A percentile compares a stretch with the other conserved stretches of the same genome.
Conservation (phyloP, 2,888 invertebrate genomes). For the Sminthurides aquaticus region DNA sequence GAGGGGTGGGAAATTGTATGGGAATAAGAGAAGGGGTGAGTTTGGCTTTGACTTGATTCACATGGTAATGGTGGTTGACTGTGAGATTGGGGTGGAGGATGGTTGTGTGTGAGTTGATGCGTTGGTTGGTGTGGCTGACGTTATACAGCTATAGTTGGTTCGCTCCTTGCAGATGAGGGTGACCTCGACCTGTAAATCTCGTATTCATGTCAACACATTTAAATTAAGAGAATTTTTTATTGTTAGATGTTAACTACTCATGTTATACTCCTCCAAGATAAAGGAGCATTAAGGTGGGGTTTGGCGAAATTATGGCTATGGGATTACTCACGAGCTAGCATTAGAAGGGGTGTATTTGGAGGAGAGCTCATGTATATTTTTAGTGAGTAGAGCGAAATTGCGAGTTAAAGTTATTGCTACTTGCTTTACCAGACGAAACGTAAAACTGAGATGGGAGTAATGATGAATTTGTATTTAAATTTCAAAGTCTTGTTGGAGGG, state of each 20-base stretch:
- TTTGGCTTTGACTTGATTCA: background rate
- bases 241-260: background rate
- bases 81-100: background rate
- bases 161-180: constrained; percentile 9
- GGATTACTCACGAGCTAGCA: too few species aligned
- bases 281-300: background rate
- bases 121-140: too few species aligned
- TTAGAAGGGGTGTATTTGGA: too few species aligned
- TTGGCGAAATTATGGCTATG: too few species aligned
- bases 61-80: background rate
- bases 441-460: too few species aligned
- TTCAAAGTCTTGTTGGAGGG: too few species aligned
- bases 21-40: background rate
- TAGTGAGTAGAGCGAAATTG: background rate
- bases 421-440: background rate
- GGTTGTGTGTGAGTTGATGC: too few species aligned
- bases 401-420: background rate
- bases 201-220: constrained; percentile 8
- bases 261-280: background rate
- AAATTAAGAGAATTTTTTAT: background rate
- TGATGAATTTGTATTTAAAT: too few species aligned
- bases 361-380: background rate
- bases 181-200: constrained; percentile 44
- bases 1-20: background rate
- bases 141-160: too few species aligned